Base-by-base conservation (phyloP, 2,797 vertebrate genomes). In the Parauchenoglanis ngamensis region DNA sequence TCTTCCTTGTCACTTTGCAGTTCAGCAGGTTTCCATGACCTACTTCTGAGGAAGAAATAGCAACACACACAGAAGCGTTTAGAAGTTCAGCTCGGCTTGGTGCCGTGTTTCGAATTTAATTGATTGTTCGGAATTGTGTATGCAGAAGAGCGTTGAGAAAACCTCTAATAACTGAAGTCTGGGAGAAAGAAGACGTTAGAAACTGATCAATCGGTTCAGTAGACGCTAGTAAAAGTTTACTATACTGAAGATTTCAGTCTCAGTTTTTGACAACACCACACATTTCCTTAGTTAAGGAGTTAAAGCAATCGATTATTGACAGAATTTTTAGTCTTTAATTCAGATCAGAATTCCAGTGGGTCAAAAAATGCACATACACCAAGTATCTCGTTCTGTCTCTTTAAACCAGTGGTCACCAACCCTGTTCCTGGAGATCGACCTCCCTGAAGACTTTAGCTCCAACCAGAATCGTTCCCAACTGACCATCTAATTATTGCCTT, bases 1-100 rank as follows among this genome's bases (percentile, higher is more conserved):
- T 82, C 84, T 65, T 57, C 68, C 46, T 72, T 31, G 49, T 57
- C 87, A 83, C 23, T 68, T 68, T 28, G 25, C 63, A 68, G 52
- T 76, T 83, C 49, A 73, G 87, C 84, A 44, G 83, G 65, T 65
- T 82, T 83, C 46, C 15, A 19, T 87, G 82, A 59, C 82, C 87
- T 87, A 87, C 82, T 87, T 85, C 19, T 84, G 73, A 84, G 75
- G 63, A 54, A 61, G 67, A 75, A 63, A 54, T 49, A 81, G 85
- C 77, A 59, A 56, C 77, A 44, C 17, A 3, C 35, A 49, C 19
- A 31, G 68, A 75, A 28, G 80, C 17, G 11, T 68, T 80, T 44
- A 2, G 21, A 23, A 59, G 23, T 80, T 35, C 77, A 25, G 77
- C 77, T 44, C n/a, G 31, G 56, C 56, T 31, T 21, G n/a, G 15